These are phyloP conservation scores for Agrotis puta DNA, from an alignment of 2,888 invertebrate genomes.

Conservation along the genomic window DNA sequence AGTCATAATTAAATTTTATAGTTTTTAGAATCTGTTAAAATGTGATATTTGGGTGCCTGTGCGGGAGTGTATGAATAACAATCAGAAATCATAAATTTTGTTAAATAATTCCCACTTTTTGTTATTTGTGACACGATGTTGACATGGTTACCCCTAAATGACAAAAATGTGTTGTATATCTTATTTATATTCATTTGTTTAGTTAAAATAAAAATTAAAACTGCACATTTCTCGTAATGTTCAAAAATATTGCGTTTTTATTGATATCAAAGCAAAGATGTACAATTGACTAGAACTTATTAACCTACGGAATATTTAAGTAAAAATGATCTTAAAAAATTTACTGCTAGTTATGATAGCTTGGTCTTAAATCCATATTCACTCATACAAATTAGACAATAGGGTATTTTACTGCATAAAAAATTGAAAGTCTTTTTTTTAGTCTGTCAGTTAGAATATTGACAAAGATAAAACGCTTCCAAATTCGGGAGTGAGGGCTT, in stretches of 20 bases:
- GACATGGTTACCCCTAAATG: slow-evolving; percentile 59
- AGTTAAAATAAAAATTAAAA: slow-evolving; percentile 64
- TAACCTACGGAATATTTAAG: slow-evolving; percentile 17
- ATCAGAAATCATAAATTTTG: slow-evolving; percentile 45
- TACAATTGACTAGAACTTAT: slow-evolving; percentile 56
- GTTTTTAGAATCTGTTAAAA: slow-evolving; percentile 68
- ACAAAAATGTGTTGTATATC: slow-evolving; percentile 62
- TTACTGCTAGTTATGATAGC: background rate
- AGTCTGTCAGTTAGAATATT: no score
- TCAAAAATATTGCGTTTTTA: slow-evolving; percentile 63
- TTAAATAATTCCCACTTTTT: slow-evolving; percentile 55
- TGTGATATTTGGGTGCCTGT: slow-evolving; percentile 83
- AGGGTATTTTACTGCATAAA: no score
- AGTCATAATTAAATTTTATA: slow-evolving; percentile 72
- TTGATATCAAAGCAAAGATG: slow-evolving; percentile 40
- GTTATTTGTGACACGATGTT: slow-evolving; percentile 50
- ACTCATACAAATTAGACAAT: slow-evolving; percentile 5
- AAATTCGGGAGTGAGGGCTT: no score
- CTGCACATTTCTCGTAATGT: slow-evolving; percentile 71
- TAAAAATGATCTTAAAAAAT: slow-evolving; percentile 14
- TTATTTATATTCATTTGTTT: slow-evolving; percentile 72
- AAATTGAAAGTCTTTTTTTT: no score
- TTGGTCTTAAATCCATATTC: slow-evolving; percentile 7
- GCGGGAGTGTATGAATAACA: slow-evolving; percentile 54
- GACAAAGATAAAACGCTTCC: no score